Evolutionary conservation across 2,888 invertebrate species (phyloP), one percentile per base, ranked within the genome.

Genomic region (Pheosia tremula): DNA sequence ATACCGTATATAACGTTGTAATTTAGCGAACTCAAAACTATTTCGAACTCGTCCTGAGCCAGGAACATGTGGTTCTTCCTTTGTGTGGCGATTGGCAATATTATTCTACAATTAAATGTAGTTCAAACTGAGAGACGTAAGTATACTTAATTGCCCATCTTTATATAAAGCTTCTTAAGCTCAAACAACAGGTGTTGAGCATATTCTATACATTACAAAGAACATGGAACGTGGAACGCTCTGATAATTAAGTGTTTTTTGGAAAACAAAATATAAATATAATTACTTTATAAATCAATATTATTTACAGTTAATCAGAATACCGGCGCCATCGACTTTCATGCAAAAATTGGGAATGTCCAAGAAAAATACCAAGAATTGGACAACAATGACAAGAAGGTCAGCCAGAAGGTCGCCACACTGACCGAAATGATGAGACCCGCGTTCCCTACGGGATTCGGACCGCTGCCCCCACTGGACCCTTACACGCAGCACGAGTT

Each of bases 291-390:
- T 24, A 24, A 24, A n/a, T n/a, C n/a, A 24, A 24, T 24, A 24
- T 3, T 43, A n/a, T 47, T 50, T 37, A 53, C 10, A 53, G 53
- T 53, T 1, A 11, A 37, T 10, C 37, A 53, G 4, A 37, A 36
- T 8, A 56, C 37, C 13, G 56, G 56, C 8, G 13, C 41, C 8
- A 41, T 56, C n/a, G 10, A 39, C 11, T 5, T 56, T 3, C 41
- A 56, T 56, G 41, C 56, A 9, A 41, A 56, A 24, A 56, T 56
- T n/a, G 56, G 56, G 37, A 56, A 3, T 41, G 5, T 56, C 7
- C 41, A n/a, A 8, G 0, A 41, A 8, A 56, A 56, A 8, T 39
- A 56, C 11, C 7, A n/a, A 13, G 8, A 9, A 6, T 3, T 41
- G 24, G 41, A 41, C 41, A 9, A 41, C 3, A 38, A 41, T 13